Conservation (phyloP, 1,140 invertebrate species). For the Pogonomyrmex californicus region DNA sequence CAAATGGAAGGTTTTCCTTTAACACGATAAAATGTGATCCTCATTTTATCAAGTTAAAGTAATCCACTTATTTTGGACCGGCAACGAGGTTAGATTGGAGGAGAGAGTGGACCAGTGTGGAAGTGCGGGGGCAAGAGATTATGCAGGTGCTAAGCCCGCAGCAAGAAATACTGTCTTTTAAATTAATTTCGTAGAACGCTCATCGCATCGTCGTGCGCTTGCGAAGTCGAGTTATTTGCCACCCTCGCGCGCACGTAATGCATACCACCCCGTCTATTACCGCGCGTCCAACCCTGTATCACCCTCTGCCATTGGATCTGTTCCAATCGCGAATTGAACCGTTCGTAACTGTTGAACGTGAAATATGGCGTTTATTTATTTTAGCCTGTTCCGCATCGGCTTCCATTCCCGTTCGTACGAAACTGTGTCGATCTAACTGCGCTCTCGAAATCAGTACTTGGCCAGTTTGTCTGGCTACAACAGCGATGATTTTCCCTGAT, state of each 20-base stretch:
- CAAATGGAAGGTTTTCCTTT: constrained; percentile 71
- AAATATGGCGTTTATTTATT: constrained; percentile 82
- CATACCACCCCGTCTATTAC: constrained; percentile 3
- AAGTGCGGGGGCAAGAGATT: constrained; percentile 68
- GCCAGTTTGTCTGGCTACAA: constrained; percentile 31
- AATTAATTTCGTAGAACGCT: constrained; percentile 77
- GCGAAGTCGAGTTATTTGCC: constrained; percentile 68
- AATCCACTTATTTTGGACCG: constrained; percentile 74
- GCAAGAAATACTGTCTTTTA: constrained; percentile 74
- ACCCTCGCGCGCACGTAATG: constrained; percentile 59
- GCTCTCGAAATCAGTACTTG: constrained; percentile 65
- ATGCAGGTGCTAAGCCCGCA: constrained; percentile 70
- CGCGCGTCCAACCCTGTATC: constrained; percentile 53
- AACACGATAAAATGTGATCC: constrained; percentile 75
- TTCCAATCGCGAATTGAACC: constrained; percentile 83
- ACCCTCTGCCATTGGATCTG: constrained; percentile 72
- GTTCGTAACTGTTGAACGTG: constrained; percentile 82
- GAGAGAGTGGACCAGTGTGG: constrained; percentile 25
- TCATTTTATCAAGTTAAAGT: constrained; percentile 72
- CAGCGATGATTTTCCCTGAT: constrained; percentile 67
- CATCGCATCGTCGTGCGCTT: constrained; percentile 17
- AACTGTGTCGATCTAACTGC: constrained; percentile 66
- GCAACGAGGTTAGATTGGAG: constrained; percentile 24
- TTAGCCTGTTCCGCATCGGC: constrained; percentile 57
- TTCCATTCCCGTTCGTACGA: constrained; percentile 53